Conservation (phyloP, 2,888 invertebrate genomes). For the Xanthia togata region DNA sequence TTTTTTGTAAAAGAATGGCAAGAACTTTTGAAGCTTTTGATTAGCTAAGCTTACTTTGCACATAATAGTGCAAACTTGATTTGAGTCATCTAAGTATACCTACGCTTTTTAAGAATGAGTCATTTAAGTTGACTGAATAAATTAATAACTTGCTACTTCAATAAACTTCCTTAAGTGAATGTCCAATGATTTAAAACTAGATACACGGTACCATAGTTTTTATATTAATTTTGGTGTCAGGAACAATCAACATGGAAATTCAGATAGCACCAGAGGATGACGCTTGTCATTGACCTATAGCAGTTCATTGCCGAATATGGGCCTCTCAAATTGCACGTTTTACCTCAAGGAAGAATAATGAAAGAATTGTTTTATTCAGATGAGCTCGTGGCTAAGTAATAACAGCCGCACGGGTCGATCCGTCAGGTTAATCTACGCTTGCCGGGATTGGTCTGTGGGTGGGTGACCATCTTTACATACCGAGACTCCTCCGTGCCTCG, state of each 20-base stretch:
- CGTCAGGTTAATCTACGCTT: no score
- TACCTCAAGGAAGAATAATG: neutral
- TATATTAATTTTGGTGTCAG: neutral
- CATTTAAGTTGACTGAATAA: neutral
- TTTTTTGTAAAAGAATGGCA: constrained; percentile 5
- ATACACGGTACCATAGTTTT: neutral
- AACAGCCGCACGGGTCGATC: no score
- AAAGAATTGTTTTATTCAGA: neutral
- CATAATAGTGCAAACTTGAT: neutral
- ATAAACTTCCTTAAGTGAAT: neutral
- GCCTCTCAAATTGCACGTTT: neutral
- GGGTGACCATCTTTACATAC: no score
- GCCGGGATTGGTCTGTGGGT: no score
- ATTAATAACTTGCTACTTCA: neutral
- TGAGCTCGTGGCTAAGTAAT: no score
- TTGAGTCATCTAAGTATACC: neutral
- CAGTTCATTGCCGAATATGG: no score
- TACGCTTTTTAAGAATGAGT: neutral
- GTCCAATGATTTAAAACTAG: no score
- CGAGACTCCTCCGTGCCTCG: no score
- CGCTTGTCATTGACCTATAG: neutral
- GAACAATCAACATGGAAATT: neutral
- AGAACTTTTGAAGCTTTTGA: neutral
- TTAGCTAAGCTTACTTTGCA: neutral
- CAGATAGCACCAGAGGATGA: neutral